phyloP scores from a whole-genome alignment of 2,113 vertebrate species.

The Equus quagga region DNA sequence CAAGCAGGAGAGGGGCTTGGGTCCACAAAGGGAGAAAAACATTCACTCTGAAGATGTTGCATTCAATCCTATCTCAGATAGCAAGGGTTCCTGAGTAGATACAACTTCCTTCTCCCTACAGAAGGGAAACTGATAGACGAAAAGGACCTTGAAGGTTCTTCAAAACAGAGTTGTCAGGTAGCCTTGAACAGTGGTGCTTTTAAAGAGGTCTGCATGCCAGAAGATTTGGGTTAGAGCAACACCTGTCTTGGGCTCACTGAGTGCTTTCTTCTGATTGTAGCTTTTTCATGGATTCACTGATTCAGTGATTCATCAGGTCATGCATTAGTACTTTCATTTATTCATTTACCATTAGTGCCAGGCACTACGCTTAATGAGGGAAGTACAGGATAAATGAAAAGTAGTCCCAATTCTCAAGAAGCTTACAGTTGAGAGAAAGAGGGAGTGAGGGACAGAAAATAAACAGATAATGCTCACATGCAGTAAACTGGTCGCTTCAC shows the following conservation, averaged over 20 bases:
- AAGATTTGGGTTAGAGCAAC: background rate
- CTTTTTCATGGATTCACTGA: background rate
- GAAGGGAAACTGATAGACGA: background rate
- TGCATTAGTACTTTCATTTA: background rate
- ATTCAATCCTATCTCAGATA: background rate
- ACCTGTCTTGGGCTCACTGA: background rate
- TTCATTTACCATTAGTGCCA: background rate
- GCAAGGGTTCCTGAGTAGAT: background rate
- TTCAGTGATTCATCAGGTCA: background rate
- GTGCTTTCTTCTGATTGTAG: background rate
- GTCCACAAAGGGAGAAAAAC: background rate
- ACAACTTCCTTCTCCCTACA: accelerated
- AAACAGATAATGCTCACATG: background rate
- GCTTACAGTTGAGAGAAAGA: background rate
- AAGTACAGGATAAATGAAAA: background rate
- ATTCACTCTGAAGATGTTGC: background rate
- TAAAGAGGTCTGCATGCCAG: background rate
- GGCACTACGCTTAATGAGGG: no score
- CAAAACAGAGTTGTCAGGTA: background rate
- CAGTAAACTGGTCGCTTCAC: background rate
- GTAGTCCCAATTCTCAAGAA: background rate
- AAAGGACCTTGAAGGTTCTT: background rate
- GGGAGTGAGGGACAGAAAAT: background rate
- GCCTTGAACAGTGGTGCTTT: background rate
- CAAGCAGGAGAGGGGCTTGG: background rate